These are phyloP conservation scores for Hyles vespertilio DNA, from an alignment of 1,140 invertebrate genomes.

Conservation along the genomic window DNA sequence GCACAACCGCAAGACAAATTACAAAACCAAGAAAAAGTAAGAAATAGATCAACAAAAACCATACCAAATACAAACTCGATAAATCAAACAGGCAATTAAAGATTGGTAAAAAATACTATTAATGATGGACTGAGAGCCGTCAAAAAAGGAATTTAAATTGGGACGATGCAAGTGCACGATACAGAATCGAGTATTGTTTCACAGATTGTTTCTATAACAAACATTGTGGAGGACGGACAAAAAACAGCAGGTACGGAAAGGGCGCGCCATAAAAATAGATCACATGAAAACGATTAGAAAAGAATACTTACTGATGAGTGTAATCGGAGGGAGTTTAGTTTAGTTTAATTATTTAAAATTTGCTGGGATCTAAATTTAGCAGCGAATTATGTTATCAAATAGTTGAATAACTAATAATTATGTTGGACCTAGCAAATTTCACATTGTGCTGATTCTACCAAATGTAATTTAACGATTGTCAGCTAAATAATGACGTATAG, in stretches of 20 bases:
- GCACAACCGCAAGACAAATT: too few species aligned
- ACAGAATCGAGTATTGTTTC: constrained; percentile 58
- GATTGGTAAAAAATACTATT: constrained; percentile 24
- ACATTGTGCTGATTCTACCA: too few species aligned
- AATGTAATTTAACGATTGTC: too few species aligned
- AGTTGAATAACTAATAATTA: too few species aligned
- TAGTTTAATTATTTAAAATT: too few species aligned
- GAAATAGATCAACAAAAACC: constrained; percentile 11
- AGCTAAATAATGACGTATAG: too few species aligned
- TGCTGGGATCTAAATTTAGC: too few species aligned
- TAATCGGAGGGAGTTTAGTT: too few species aligned
- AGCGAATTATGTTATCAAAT: too few species aligned
- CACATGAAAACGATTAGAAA: constrained; percentile 1
- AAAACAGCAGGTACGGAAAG: constrained; percentile 57
- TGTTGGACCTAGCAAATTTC: too few species aligned
- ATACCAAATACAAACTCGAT: constrained; percentile 20
- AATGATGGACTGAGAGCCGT: constrained; percentile 30
- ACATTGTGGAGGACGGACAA: constrained; percentile 50
- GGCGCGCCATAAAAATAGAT: constrained; percentile 17
- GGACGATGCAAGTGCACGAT: constrained; percentile 25
- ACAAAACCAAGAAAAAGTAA: too few species aligned
- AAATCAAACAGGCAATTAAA: constrained; percentile 35
- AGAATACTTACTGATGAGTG: too few species aligned
- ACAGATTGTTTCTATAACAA: constrained; percentile 54
- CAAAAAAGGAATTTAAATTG: constrained; percentile 55